Conservation (phyloP, 2,797 vertebrate genomes). For the Coregonus ussuriensis region DNA sequence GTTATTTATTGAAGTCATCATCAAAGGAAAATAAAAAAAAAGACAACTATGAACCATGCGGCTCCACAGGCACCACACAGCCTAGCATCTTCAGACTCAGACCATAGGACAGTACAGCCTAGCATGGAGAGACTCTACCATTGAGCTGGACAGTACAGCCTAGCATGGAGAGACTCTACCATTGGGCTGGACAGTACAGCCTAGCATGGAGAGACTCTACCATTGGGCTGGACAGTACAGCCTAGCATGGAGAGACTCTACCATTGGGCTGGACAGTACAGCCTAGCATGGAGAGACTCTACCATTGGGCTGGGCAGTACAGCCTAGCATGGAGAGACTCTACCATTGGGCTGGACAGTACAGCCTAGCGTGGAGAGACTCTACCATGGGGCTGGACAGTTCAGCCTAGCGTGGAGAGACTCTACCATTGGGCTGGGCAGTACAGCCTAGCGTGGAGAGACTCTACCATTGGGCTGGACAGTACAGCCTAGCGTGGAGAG, state of each 20-base stretch:
- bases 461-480: neutral
- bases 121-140: neutral
- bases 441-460: neutral
- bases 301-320: neutral
- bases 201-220: neutral
- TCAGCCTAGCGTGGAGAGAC: neutral
- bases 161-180: neutral
- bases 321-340: neutral
- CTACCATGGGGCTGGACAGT: neutral
- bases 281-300: neutral
- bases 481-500: neutral
- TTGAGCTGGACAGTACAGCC: neutral
- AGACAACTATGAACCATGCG: conserved; percentile 52
- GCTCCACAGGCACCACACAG: neutral
- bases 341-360: neutral
- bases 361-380: neutral
- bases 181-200: neutral
- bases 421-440: neutral
- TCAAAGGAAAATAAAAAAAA: conserved; percentile 62
- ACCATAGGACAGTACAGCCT: neutral
- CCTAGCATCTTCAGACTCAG: neutral
- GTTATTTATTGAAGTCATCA: conserved; percentile 98
- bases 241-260: neutral
- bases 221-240: neutral
- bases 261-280: neutral